Conservation (phyloP, 2,113 vertebrate genomes). For the Centrocercus urophasianus region DNA sequence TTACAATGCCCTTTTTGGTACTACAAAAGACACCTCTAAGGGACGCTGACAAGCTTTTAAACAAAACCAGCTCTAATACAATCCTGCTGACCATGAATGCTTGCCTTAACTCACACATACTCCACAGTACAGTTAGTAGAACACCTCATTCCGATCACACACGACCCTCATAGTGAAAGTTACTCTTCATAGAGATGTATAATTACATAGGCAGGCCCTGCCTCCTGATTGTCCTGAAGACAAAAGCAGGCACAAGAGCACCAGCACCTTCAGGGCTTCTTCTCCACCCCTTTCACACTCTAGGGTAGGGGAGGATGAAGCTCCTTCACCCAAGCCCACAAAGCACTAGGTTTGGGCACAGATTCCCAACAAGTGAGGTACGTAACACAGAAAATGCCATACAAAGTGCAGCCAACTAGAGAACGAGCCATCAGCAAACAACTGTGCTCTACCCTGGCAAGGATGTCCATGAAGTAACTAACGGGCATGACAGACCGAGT, state of each 20-base stretch:
- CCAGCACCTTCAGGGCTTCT: not conserved
- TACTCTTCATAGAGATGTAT: not conserved
- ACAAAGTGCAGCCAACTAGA: not conserved
- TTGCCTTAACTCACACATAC: not conserved
- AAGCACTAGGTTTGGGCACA: not conserved
- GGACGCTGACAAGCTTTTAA: not conserved
- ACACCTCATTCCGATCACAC: not conserved
- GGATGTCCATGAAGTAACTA: not conserved
- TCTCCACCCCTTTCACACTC: not conserved
- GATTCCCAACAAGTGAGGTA: not conserved
- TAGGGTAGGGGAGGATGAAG: not conserved
- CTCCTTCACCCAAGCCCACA: not conserved
- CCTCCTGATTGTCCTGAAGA: not conserved
- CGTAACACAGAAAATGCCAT: not conserved
- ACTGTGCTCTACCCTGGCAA: accelerated
- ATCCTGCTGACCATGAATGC: not conserved
- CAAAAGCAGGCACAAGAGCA: not conserved
- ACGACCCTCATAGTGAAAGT: not conserved
- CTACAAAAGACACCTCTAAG: not conserved
- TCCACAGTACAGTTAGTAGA: not conserved
- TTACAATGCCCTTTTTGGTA: not conserved
- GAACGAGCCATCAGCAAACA: not conserved
- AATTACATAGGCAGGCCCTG: not conserved
- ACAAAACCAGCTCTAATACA: not conserved
- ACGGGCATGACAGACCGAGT: not conserved